Evolutionary conservation across 2,797 vertebrate genomes (phyloP).

Genomic region (Semotilus atromaculatus): DNA sequence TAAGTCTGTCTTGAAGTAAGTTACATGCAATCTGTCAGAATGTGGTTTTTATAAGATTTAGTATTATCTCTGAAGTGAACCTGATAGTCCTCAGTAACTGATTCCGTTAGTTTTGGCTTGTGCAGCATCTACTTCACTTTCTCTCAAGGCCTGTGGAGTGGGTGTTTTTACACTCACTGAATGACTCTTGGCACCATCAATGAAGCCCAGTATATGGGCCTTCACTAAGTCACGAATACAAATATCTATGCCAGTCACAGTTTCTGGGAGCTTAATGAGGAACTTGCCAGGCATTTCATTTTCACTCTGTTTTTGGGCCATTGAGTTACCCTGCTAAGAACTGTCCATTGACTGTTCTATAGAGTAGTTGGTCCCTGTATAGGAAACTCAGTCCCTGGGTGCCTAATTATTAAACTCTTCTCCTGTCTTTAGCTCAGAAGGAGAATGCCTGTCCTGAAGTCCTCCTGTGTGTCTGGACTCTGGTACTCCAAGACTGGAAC

Average conservation of each 20-base stretch:
- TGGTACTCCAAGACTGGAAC: neutral
- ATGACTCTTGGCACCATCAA: conserved; percentile 11
- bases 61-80: neutral
- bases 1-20: neutral
- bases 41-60: neutral
- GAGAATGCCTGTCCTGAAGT: neutral
- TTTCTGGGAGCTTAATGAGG: conserved; percentile 28
- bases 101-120: neutral
- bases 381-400: neutral
- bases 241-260: conserved; percentile 28
- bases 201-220: conserved; percentile 28
- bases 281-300: conserved; percentile 6
- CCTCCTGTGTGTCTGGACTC: neutral
- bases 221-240: conserved; percentile 25
- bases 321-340: neutral
- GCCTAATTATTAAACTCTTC: conserved; percentile 14
- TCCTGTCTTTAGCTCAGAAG: neutral
- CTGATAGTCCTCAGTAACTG: neutral
- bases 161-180: conserved; percentile 36
- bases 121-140: neutral
- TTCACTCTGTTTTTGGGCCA: conserved; percentile 33
- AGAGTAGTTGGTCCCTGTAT: neutral
- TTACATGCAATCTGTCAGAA: neutral
- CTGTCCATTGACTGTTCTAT: conserved; percentile 4
- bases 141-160: conserved; percentile 9